These are phyloP conservation scores for Leptinotarsa rubiginosa DNA, from an alignment of 2,888 invertebrate genomes.

Conservation along the genomic window DNA sequence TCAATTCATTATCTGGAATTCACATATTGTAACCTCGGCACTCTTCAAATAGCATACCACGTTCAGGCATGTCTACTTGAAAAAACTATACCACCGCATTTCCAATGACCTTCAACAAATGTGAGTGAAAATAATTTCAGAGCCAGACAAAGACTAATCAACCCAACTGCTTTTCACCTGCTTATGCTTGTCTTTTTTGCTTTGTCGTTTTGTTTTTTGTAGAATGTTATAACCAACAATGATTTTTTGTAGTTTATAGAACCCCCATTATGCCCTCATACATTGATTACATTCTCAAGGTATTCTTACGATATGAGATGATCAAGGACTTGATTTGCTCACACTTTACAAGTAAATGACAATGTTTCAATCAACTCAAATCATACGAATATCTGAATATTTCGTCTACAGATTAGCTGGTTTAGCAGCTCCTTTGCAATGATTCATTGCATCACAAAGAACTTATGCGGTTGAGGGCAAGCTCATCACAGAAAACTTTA, in stretches of 20 bases:
- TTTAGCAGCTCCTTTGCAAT: constrained; percentile 6
- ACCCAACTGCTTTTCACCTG: constrained; percentile 57
- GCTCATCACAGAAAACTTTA: neutral
- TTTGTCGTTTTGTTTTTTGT: constrained; percentile 46
- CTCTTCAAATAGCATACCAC: too few relatives aligned
- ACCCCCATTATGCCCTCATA: constrained; percentile 1
- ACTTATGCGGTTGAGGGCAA: neutral
- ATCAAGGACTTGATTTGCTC: neutral
- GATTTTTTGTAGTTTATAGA: constrained; percentile 18
- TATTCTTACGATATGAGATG: constrained; percentile 1
- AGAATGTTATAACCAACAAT: constrained; percentile 11
- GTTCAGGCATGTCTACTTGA: neutral
- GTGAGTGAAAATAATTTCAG: neutral
- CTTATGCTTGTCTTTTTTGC: constrained; percentile 55
- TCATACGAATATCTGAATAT: neutral
- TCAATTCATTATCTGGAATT: too few relatives aligned
- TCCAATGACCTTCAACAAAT: too few relatives aligned
- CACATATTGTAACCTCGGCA: too few relatives aligned
- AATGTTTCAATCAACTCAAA: neutral
- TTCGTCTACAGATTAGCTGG: constrained; percentile 20
- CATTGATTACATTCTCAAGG: neutral
- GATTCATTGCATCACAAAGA: constrained; percentile 18
- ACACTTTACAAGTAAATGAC: too few relatives aligned
- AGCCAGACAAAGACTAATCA: constrained; percentile 37
- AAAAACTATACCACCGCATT: neutral